Percentiles rank a stretch among this genome's conserved stretches.
Evolutionary conservation across 1,140 invertebrate genomes (phyloP).

Genomic region (Globodera ellingtonae): DNA sequence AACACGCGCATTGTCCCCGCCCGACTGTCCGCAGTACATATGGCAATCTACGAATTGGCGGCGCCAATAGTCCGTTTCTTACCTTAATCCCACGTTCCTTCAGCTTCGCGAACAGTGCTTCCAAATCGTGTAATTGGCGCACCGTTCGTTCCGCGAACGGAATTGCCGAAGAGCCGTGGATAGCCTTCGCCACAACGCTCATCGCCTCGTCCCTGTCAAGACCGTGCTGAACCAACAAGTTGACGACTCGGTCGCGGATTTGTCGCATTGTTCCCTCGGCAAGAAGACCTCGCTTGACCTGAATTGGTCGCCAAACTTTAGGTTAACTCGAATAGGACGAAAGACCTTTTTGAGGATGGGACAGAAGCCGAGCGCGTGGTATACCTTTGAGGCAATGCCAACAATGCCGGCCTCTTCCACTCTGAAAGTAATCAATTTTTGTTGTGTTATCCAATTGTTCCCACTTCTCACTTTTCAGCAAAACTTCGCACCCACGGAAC

Average conservation of each 20-base stretch:
- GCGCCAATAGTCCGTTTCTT: not conserved
- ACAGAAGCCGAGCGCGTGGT: slow-evolving; percentile 67
- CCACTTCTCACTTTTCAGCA: slow-evolving; percentile 58
- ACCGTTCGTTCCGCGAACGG: not conserved
- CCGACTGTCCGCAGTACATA: slow-evolving; percentile 68
- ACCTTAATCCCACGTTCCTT: slow-evolving; percentile 66
- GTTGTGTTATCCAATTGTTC: not conserved
- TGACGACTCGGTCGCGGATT: slow-evolving; percentile 62
- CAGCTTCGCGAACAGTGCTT: slow-evolving; percentile 66
- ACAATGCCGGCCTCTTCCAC: slow-evolving; percentile 46
- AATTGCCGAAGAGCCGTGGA: not conserved
- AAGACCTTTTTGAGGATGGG: slow-evolving; percentile 54
- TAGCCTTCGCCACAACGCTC: slow-evolving; percentile 41
- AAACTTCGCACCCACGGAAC: slow-evolving; percentile 67
- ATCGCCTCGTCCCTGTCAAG: slow-evolving; percentile 51
- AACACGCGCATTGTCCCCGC: slow-evolving; percentile 65
- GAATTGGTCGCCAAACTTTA: slow-evolving; percentile 41
- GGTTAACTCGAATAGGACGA: not conserved
- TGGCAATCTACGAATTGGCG: slow-evolving; percentile 58
- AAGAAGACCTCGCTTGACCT: slow-evolving; percentile 67
- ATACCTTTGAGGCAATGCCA: slow-evolving; percentile 63
- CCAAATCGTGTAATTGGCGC: slow-evolving; percentile 65
- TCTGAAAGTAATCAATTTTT: slow-evolving; percentile 39
- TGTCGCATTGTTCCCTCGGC: slow-evolving; percentile 67
- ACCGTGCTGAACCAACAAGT: slow-evolving; percentile 65